Base-by-base conservation (phyloP, 1,140 invertebrate genomes). In the Akabosia matsudoensis region DNA sequence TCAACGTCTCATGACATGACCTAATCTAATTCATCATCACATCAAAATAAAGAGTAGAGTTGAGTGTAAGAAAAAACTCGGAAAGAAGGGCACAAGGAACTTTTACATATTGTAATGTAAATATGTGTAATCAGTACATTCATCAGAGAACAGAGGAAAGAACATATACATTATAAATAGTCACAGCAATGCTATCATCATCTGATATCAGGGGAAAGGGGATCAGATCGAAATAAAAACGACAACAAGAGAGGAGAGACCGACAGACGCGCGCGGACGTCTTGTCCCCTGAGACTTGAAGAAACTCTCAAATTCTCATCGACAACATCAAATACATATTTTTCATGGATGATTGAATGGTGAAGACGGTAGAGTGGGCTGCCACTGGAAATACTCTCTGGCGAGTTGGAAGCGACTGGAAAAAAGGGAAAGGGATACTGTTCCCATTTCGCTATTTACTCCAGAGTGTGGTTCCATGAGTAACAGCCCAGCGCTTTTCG, bases 261-360 rank as follows among this genome's bases (percentile, higher is more conserved):
- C n/a, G n/a, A n/a, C 10, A 51, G 45, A 51, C 10, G n/a, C n/a
- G n/a, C n/a, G n/a, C n/a, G 14, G n/a, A 61, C 61, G 28, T 67
- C 61, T 67, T 67, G 3, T 67, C 61, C 61, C 61, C 28, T 30
- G 61, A 30, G 61, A 67, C 3, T 67, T 30, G 28, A 67, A 67
- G 28, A 67, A 67, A 30, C 61, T 67, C 61, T 67, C 61, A 31
- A 67, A 67, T 67, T 67, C 61, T 22, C 61, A 67, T 67, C 28
- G 61, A 67, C 61, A 67, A 67, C 61, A 67, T 67, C 61, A 67
- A 67, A 67, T 67, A 67, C 61, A 67, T 67, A 67, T 67, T 67
- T 67, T 67, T 16, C 61, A 67, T 67, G 61, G 61, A 22, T 67
- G 61, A 67, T 67, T 67, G 61, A 67, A 67, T 67, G 61, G 26